Base-by-base conservation (phyloP, 2,113 vertebrate genomes). In the Phocoena phocoena region DNA sequence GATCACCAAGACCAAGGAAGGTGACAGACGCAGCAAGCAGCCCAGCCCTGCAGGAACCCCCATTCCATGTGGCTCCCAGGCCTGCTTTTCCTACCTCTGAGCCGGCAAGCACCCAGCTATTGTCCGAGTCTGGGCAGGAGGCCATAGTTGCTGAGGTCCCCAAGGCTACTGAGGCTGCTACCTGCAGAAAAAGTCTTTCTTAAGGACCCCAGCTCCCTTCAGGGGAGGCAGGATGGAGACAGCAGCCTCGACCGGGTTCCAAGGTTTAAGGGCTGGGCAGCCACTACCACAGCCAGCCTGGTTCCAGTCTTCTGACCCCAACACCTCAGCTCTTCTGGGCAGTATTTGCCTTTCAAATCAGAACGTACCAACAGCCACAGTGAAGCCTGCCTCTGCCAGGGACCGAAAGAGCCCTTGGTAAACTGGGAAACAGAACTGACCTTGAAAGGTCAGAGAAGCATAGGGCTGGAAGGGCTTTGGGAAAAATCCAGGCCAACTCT, bases 31-130 rank as follows among this genome's bases (percentile, higher is more conserved):
- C 36, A 50, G 65, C 82, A 71, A 85, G 77, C 81, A 95, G 31
- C 38, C 80, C 25, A 28, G 28, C 28, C 96, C 25, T n/a, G 25
- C 6, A 55, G 41, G n/a, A 79, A 60, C 33, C 85, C 31, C 81
- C 7, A 58, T 14, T 5, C 55, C 38, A 3, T 28, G 8, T 31
- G 41, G 55, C 44, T 76, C 70, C 96, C 88, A 79, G 38, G 55
- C 50, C 13, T 8, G 14, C 31, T 87, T 8, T 41, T 44, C 96
- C 82, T 98, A 99, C 99, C 99, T 99, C 98, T 0, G 97, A 41
- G 31, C 98, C 98, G 0, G 98, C 96, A 26, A 98, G 97, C 90
- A 99, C 98, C 98, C 98, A 98, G 95, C 96, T 98, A 85, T 98
- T 96, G n/a, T 98, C 98, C 0, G 98, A 88, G 68, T 98, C 98